Evolutionary conservation across 2,888 invertebrate species (phyloP), one percentile per base, ranked within the genome.

Genomic region (Chloroclystis v-ata): DNA sequence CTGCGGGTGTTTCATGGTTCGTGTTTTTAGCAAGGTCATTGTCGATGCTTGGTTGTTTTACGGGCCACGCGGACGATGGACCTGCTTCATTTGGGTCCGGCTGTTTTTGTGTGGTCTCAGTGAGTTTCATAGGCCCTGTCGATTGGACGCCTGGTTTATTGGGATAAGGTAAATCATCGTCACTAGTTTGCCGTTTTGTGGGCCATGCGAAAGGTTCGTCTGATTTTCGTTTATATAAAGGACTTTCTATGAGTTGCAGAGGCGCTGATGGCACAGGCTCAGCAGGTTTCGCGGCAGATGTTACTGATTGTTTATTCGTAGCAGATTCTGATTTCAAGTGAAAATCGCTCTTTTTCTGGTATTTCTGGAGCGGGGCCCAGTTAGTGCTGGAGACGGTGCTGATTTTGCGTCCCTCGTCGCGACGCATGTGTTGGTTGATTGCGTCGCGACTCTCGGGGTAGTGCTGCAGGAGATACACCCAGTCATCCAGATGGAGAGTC

Each of bases 381-480:
- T 5, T 12, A 8, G 29, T 24, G 7, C n/a, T 25, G n/a, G n/a
- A n/a, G n/a, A 13, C 24, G 35, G 13, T 14, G 10, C 32, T 16
- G 10, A 37, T 20, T 7, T 30, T 35, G 25, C 37, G 14, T 1
- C 32, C 46, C 12, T 45, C 32, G n/a, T 25, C 29, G 12, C 29
- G 28, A 5, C 47, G 46, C 39, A 66, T 56, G 14, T 67, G 60
- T 47, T 67, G 67, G 40, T 68, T 63, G 44, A 82, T 76, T 24
- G 55, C 37, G 0, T 62, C 55, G 28, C 58, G 72, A 43, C 78
- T 79, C 1, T 51, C 51, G 0, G 82, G 83, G 32, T 81, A 84
- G 55, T 81, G 78, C 40, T 68, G 59, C 8, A 83, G 48, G 4
- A 84, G 64, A 41, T 75, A 64, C 39, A 74, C 70, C 83, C 83